phyloP scores from a whole-genome alignment of 2,888 invertebrate genomes.

The Pseudococcus longispinus region DNA sequence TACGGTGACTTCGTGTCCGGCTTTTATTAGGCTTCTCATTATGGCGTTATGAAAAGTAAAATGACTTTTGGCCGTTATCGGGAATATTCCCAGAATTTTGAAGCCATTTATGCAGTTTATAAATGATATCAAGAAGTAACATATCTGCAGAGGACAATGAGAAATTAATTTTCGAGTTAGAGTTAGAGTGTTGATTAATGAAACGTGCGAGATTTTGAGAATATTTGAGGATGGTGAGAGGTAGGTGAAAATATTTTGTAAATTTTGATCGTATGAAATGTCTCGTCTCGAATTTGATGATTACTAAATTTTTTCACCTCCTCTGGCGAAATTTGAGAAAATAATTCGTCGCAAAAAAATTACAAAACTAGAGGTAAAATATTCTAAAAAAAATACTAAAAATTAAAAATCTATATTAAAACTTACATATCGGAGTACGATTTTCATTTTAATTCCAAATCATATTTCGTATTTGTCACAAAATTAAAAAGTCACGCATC shows the following conservation, averaged over 20 bases:
- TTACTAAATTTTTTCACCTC: neutral
- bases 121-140: neutral
- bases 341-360: neutral
- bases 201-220: neutral
- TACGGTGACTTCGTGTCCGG: slow-evolving; percentile 32
- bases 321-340: neutral
- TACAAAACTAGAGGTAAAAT: neutral
- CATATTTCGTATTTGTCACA: neutral
- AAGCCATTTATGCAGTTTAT: neutral
- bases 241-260: no score
- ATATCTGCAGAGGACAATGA: neutral
- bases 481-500: neutral
- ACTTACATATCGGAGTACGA: neutral
- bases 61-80: slow-evolving; percentile 29
- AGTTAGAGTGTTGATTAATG: neutral
- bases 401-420: neutral
- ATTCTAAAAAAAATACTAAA: neutral
- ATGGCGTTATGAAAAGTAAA: slow-evolving; percentile 30
- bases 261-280: neutral
- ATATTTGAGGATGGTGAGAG: no score
- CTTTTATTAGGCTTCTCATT: slow-evolving; percentile 9
- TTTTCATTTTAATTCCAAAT: neutral
- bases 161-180: neutral
- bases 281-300: neutral
- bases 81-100: slow-evolving; percentile 23